Base-by-base conservation (phyloP, 2,113 vertebrate species). In the Ammodytes dubius region DNA sequence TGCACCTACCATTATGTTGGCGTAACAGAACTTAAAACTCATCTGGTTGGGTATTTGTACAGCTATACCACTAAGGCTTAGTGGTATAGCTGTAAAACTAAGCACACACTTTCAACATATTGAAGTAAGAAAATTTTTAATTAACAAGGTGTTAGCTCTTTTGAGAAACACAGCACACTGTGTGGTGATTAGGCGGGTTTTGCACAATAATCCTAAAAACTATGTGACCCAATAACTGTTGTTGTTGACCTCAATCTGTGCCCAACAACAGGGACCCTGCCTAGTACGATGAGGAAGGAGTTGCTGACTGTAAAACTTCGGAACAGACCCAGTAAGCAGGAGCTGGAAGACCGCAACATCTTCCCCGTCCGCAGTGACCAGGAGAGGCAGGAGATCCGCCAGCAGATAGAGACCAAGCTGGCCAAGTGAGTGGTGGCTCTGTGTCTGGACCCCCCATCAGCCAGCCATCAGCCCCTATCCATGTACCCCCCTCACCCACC, bases 351-450 rank as follows among this genome's bases (percentile, higher is more conserved):
- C 85, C 95, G 97, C 73, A 99, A 99, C 89, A 98, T 99, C 89
- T 99, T 99, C 94, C 98, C 98, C 3, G 91, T 95, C 68, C 96
- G 97, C 86, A 99, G 97, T 0, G 97, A 98, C 15, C 97, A 97
- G 88, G 98, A 99, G 83, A 91, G 98, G 2, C 97, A 97, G 95
- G 97, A 98, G 80, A 97, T 98, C 82, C 96, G 98, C 57, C 98
- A 99, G 92, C 98, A 99, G 95, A 99, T 99, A 3, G 98, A 99
- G 86, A 96, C 96, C 95, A 99, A 97, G 87, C 96, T 99, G 74
- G 97, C 97, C 82, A 99, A 98, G 98, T 99, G 94, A 98, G 98
- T 96, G 4, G 98, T 96, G 4, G 40, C 70, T 79, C 68, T 77
- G 80, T 90, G 72, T 27, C 27, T 61, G 77, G 79, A 83, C 63